phyloP scores from a whole-genome alignment of 2,797 vertebrate genomes.

The Malurus leucopterus region DNA sequence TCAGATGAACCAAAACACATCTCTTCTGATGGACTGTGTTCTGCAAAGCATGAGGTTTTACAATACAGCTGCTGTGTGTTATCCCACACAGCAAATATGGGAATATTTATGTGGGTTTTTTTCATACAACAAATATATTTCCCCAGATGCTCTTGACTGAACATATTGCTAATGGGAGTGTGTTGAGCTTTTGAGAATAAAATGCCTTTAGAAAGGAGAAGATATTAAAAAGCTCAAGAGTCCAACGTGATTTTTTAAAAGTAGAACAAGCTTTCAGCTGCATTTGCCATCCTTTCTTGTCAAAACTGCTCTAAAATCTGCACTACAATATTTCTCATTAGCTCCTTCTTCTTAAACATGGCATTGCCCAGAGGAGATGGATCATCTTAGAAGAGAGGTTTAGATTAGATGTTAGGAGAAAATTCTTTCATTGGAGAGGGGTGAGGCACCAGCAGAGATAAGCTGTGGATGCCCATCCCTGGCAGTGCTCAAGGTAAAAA shows the following conservation, averaged over 20 bases:
- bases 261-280: neutral
- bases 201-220: neutral
- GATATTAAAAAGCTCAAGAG: neutral
- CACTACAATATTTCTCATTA: neutral
- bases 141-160: constrained; percentile 18
- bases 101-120: neutral
- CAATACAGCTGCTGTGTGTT: neutral
- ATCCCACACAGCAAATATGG: constrained; percentile 9
- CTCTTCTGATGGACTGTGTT: constrained; percentile 26
- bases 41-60: constrained; percentile 44
- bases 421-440: neutral
- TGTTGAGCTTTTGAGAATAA: constrained; percentile 5
- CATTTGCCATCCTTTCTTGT: neutral
- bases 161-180: neutral
- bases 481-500: neutral
- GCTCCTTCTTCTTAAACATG: neutral
- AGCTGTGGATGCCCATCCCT: neutral
- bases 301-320: neutral
- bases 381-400: neutral
- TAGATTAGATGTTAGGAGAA: neutral
- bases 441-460: neutral
- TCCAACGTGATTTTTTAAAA: neutral
- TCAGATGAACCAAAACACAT: constrained; percentile 34
- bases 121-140: constrained; percentile 24
- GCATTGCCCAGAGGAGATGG: neutral